Evolutionary conservation across 2,113 vertebrate genomes (phyloP), one percentile per base, ranked within the genome.

Genomic region (Okapia johnstoni): DNA sequence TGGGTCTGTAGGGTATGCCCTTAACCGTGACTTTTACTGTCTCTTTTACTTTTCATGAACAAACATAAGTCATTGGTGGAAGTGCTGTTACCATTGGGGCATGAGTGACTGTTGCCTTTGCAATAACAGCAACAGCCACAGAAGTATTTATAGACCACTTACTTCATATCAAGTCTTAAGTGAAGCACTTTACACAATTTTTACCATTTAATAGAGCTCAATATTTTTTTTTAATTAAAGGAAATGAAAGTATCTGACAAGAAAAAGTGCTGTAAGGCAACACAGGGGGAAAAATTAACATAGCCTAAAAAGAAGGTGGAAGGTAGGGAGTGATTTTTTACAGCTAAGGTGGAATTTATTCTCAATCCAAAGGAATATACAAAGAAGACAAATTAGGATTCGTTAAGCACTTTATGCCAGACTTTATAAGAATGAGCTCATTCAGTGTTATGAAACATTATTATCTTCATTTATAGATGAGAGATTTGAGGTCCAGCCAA

Each of bases 71-170:
- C 36, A 57, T 96, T 26, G 3, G 50, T 55, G 17, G 36, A 85
- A n/a, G 7, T 43, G 19, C 58, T 96, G 54, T 61, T 50, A 36
- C 12, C 11, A 30, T 1, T 30, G 19, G 2, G 58, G 6, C 50
- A 36, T 60, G 73, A 94, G 83, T 92, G 90, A 88, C 90, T 61
- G 70, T n/a, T 96, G 95, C 66, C 85, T 97, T 94, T 17, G 85
- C 55, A 77, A 96, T 63, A 93, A 54, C 54, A 63, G 94, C 88
- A 90, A 40, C 81, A 54, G 76, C 55, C 93, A 89, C 33, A 80
- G 96, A 95, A 91, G 92, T 91, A 97, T 96, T 98, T 97, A 96
- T 93, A 76, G 95, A 96, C 81, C 81, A 92, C 85, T 95, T 93
- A 95, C 63, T 85, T 43, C 36, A 25, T 95, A 88, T 94, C 90